These are phyloP conservation scores for Scomberomorus guttatus DNA, from an alignment of 2,797 vertebrate species.

Conservation along the genomic window DNA sequence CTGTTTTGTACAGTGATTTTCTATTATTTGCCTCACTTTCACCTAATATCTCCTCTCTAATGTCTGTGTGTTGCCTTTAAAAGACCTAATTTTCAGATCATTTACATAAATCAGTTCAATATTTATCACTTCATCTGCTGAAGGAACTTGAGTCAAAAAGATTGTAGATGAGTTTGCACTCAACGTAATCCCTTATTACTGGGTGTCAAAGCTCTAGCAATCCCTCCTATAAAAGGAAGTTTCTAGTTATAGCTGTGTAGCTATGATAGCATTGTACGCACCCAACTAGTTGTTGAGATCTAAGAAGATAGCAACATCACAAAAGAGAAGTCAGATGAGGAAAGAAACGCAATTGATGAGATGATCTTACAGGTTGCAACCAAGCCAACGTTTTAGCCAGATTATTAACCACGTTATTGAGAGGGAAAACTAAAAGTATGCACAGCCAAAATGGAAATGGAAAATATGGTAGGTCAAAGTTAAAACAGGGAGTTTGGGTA, in stretches of 20 bases:
- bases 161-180: no score
- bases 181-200: background rate
- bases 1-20: background rate
- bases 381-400: background rate
- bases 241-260: no score
- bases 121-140: background rate
- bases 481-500: no score
- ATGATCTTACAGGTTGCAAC: background rate
- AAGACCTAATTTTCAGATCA: background rate
- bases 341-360: background rate
- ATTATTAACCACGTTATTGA: no score
- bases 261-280: background rate
- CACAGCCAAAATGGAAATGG: no score
- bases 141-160: background rate
- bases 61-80: background rate
- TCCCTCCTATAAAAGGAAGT: background rate
- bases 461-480: no score
- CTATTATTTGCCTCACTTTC: background rate
- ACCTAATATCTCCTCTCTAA: background rate
- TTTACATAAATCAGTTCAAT: background rate
- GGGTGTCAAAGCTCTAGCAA: background rate
- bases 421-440: no score
- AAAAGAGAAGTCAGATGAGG: background rate
- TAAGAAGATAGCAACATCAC: background rate
- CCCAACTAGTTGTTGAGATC: background rate